Percentiles rank a stretch among this genome's conserved stretches.
phyloP scores from a whole-genome alignment of 2,797 vertebrate species.

The Lacerta viridis region DNA sequence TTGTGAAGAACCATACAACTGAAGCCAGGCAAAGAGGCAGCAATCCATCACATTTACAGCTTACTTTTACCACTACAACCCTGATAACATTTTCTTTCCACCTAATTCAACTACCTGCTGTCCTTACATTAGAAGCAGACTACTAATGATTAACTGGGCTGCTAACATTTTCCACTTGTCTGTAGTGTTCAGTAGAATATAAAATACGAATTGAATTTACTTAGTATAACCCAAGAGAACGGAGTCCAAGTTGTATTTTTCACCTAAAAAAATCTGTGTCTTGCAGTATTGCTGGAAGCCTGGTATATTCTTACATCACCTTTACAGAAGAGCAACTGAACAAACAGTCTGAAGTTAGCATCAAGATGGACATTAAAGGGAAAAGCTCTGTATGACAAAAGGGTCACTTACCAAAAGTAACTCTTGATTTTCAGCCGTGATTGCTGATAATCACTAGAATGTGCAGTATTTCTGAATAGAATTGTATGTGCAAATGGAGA shows the following conservation, averaged over 20 bases:
- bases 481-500: constrained; percentile 59
- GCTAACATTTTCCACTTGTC: not conserved
- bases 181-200: not conserved
- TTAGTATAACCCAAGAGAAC: not conserved
- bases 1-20: rapidly evolving
- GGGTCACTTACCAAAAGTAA: not conserved
- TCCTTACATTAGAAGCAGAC: not conserved
- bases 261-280: constrained; percentile 25
- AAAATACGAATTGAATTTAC: not conserved
- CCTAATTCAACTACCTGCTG: not conserved
- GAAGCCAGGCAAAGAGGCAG: not conserved
- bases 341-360: constrained; percentile 81
- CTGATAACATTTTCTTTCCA: not conserved
- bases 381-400: constrained; percentile 82
- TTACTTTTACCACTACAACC: rapidly evolving
- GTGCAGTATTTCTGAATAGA: constrained; percentile 14
- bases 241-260: not conserved
- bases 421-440: not conserved
- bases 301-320: constrained; percentile 96
- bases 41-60: rapidly evolving
- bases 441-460: constrained; percentile 11
- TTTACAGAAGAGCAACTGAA: constrained; percentile 91
- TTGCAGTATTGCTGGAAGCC: constrained; percentile 93
- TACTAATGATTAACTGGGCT: not conserved
- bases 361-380: constrained; percentile 83